These are phyloP conservation scores for Drosophila robusta DNA, from an alignment of 2,888 invertebrate species.

Conservation along the genomic window DNA sequence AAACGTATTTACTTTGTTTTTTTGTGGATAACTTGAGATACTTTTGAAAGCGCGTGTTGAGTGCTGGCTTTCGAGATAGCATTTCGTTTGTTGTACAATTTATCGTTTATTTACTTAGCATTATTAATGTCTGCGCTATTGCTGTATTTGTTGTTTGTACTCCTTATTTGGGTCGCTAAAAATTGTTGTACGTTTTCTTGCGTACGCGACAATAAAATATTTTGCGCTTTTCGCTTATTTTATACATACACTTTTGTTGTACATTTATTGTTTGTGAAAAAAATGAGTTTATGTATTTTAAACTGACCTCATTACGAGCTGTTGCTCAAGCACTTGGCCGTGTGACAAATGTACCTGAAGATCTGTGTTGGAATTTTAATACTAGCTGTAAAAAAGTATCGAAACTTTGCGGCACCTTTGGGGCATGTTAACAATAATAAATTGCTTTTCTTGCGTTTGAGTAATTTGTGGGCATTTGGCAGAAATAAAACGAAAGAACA, in stretches of 20 bases:
- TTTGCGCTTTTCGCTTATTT: slow-evolving; percentile 41
- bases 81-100: slow-evolving; percentile 35
- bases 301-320: slow-evolving; percentile 69
- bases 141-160: slow-evolving; percentile 39
- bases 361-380: slow-evolving; percentile 5
- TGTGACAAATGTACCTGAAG: slow-evolving; percentile 20
- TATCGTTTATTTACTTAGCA: slow-evolving; percentile 62
- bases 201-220: slow-evolving; percentile 72
- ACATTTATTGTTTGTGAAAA: slow-evolving; percentile 49
- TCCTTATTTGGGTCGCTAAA: slow-evolving; percentile 62
- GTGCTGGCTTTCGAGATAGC: slow-evolving; percentile 29
- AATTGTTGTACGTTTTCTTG: slow-evolving; percentile 68
- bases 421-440: background rate
- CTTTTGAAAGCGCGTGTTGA: slow-evolving; percentile 21
- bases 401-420: background rate
- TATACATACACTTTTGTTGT: slow-evolving; percentile 10
- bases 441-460: slow-evolving; percentile 3
- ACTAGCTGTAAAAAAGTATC: background rate
- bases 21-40: slow-evolving; percentile 22
- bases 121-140: slow-evolving; percentile 55
- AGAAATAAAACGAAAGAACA: slow-evolving; percentile 2
- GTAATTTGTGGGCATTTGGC: slow-evolving; percentile 4
- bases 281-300: slow-evolving; percentile 73
- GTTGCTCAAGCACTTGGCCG: slow-evolving; percentile 19
- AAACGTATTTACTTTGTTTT: background rate